A percentile compares a stretch with the other conserved stretches of the same genome.
Evolutionary conservation across 2,797 vertebrate genomes (phyloP).

Genomic region (Pteropus rufus): DNA sequence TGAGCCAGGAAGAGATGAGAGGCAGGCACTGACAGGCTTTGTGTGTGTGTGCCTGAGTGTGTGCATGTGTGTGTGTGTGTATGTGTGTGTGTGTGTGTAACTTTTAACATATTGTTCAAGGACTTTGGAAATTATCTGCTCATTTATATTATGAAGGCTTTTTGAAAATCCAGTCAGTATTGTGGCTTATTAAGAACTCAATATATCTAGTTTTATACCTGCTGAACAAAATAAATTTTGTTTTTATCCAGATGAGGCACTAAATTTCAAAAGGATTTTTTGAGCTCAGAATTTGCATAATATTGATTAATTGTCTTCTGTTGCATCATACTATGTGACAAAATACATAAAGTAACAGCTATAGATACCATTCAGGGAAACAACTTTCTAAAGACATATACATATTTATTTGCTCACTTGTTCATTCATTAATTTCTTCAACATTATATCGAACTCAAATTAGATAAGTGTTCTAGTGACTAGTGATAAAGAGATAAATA

Average conservation of each 20-base stretch:
- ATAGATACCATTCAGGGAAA: not conserved
- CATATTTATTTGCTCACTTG: not conserved
- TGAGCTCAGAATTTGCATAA: not conserved
- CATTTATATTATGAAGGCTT: not conserved
- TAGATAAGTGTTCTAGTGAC: not conserved
- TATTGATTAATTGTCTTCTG: slow-evolving; percentile 47
- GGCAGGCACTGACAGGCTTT: not conserved
- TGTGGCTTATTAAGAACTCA: not conserved
- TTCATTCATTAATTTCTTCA: slow-evolving; percentile 11
- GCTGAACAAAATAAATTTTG: slow-evolving; percentile 27
- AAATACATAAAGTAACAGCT: not conserved
- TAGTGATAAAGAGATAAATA: slow-evolving; percentile 24
- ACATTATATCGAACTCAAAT: not conserved
- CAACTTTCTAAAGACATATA: not conserved
- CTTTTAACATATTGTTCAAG: not conserved
- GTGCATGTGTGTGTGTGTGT: not conserved
- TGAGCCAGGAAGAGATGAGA: not conserved
- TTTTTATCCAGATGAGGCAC: not conserved
- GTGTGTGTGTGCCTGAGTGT: no score
- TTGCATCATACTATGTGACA: not conserved
- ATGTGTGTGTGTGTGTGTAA: not conserved
- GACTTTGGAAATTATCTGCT: not conserved
- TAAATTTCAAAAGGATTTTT: slow-evolving; percentile 31
- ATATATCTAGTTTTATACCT: not conserved
- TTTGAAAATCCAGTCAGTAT: slow-evolving; percentile 32